phyloP scores from a whole-genome alignment of 2,797 vertebrate genomes.

The Rhyacichthys aspro region DNA sequence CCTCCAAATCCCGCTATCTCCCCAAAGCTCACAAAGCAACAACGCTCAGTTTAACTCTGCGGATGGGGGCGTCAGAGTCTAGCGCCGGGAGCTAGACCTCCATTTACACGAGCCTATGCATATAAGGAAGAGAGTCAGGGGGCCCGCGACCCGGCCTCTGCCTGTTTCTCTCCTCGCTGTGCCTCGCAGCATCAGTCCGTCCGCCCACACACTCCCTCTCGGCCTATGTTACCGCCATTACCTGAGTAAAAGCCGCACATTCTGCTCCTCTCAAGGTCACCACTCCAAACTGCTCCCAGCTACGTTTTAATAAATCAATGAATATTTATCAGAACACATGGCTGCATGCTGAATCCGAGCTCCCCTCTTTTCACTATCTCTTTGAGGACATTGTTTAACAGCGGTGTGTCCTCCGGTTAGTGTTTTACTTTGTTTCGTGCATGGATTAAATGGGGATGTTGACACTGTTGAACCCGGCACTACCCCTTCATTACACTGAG shows the following conservation, averaged over 20 bases:
- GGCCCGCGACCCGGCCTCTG: slow-evolving; percentile 27
- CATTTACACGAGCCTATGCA: slow-evolving; percentile 65
- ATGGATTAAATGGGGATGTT: slow-evolving; percentile 51
- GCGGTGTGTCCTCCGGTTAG: slow-evolving; percentile 43
- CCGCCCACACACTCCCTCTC: slow-evolving; percentile 55
- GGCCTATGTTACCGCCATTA: slow-evolving; percentile 56
- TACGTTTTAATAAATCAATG: slow-evolving; percentile 82
- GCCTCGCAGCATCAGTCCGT: slow-evolving; percentile 38
- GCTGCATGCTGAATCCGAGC: slow-evolving; percentile 69
- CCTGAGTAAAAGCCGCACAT: slow-evolving; percentile 63
- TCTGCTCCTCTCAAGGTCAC: slow-evolving; percentile 72
- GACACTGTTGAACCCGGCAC: slow-evolving; percentile 32
- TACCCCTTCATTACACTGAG: slow-evolving; percentile 45
- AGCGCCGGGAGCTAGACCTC: slow-evolving; percentile 50
- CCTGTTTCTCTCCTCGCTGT: slow-evolving; percentile 4
- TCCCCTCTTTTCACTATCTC: slow-evolving; percentile 48
- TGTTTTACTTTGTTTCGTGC: slow-evolving; percentile 55
- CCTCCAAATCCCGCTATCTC: slow-evolving; percentile 46
- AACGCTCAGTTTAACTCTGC: slow-evolving; percentile 62
- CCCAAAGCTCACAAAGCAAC: slow-evolving; percentile 22
- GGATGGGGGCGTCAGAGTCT: slow-evolving; percentile 50
- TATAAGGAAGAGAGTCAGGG: slow-evolving; percentile 55
- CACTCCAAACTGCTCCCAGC: slow-evolving; percentile 74
- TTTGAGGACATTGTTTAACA: slow-evolving; percentile 47
- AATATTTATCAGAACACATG: slow-evolving; percentile 79